These are phyloP conservation scores for Elegia similella DNA, from an alignment of 2,888 invertebrate genomes.

Conservation along the genomic window DNA sequence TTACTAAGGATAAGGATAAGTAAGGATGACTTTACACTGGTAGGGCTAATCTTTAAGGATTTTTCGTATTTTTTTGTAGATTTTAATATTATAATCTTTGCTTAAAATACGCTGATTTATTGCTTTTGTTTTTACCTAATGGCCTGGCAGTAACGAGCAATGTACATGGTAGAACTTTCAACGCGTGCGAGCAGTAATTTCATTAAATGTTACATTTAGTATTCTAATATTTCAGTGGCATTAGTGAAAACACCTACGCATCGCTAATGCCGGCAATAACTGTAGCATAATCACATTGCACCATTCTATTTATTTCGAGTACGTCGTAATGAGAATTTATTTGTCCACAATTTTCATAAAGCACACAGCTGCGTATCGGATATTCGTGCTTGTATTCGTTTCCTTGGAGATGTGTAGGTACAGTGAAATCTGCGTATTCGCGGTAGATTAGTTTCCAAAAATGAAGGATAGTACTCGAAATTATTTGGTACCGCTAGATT, in stretches of 20 bases:
- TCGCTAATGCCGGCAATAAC: slow-evolving; percentile 54
- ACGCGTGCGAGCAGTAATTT: neutral
- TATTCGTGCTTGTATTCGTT: slow-evolving; percentile 48
- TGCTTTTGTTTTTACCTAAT: too few relatives aligned
- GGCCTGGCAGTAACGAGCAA: neutral
- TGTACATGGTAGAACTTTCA: neutral
- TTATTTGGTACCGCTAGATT: too few relatives aligned
- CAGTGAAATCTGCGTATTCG: too few relatives aligned
- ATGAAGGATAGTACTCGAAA: too few relatives aligned
- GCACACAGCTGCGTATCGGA: slow-evolving; percentile 40
- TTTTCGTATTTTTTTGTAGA: too few relatives aligned
- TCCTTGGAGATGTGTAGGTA: too few relatives aligned
- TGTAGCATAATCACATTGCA: slow-evolving; percentile 63
- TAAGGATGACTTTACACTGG: too few relatives aligned
- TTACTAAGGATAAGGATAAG: too few relatives aligned
- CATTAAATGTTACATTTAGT: neutral
- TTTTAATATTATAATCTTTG: neutral
- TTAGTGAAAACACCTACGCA: slow-evolving; percentile 50
- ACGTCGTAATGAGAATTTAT: slow-evolving; percentile 70
- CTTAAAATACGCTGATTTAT: neutral
- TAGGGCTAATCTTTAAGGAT: too few relatives aligned
- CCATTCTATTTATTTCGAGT: slow-evolving; percentile 66
- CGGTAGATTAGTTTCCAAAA: too few relatives aligned
- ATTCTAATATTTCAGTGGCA: slow-evolving; percentile 20
- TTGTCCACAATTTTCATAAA: slow-evolving; percentile 68